Evolutionary conservation across 2,113 vertebrate species (phyloP).

Genomic region (Irena cyanogastra): DNA sequence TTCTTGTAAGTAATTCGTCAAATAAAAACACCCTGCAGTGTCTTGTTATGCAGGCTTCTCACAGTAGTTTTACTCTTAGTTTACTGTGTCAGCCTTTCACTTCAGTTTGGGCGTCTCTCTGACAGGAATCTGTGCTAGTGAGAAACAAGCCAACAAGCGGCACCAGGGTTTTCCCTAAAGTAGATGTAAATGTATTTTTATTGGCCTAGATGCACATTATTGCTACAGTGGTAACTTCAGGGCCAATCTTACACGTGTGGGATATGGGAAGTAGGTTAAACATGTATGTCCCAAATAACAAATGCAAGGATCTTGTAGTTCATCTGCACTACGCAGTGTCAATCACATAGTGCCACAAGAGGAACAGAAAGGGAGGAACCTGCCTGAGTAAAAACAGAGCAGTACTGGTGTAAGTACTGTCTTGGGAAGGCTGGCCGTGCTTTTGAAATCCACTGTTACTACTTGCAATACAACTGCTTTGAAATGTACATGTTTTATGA

Average conservation of each 20-base stretch:
- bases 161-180: not conserved
- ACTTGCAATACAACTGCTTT: not conserved
- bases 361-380: not conserved
- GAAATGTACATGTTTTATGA: not conserved
- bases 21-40: not conserved
- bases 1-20: not conserved
- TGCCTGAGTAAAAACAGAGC: not conserved
- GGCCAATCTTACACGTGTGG: not conserved
- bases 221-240: not conserved
- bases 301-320: not conserved
- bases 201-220: not conserved
- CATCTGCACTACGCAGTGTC: fast-evolving
- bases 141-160: not conserved
- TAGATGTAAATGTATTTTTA: not conserved
- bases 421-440: not conserved
- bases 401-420: not conserved
- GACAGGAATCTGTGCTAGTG: not conserved
- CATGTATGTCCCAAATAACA: not conserved
- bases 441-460: not conserved
- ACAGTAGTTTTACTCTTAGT: not conserved
- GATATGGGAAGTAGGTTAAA: not conserved
- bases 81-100: not conserved
- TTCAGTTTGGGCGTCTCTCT: not conserved
- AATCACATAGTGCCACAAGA: not conserved
- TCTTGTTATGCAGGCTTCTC: not conserved